A percentile compares a stretch with the other conserved stretches of the same genome.
phyloP scores from a whole-genome alignment of 2,888 invertebrate genomes.

The Oxystoma pomonae region DNA sequence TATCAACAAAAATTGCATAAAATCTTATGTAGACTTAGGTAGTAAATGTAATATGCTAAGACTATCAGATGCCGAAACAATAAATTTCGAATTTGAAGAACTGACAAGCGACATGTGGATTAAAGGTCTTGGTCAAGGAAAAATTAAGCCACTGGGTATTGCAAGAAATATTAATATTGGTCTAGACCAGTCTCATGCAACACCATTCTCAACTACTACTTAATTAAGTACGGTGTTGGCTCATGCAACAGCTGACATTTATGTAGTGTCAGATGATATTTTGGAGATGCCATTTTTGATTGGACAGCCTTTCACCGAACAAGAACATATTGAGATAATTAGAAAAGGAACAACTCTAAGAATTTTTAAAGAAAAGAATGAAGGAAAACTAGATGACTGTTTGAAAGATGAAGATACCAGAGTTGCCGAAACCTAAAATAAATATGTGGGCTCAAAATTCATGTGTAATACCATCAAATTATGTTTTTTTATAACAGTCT shows the following conservation, averaged over 20 bases:
- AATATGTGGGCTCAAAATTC: conserved; percentile 4
- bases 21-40: conserved; percentile 3
- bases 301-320: conserved; percentile 9
- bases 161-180: background rate
- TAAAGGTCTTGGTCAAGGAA: background rate
- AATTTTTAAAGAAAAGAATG: conserved; percentile 3
- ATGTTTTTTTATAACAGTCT: background rate
- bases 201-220: no score
- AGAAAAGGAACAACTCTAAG: conserved; percentile 1
- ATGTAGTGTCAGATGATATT: background rate
- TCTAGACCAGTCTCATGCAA: background rate
- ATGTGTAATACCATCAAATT: background rate
- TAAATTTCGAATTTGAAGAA: background rate
- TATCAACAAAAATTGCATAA: background rate
- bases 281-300: conserved; percentile 5
- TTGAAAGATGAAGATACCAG: conserved; percentile 3
- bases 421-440: conserved; percentile 3
- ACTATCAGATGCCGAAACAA: background rate
- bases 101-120: background rate
- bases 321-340: background rate
- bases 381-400: conserved; percentile 1
- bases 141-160: background rate
- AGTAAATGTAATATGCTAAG: background rate
- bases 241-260: background rate
- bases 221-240: no score